Evolutionary conservation across 2,888 invertebrate genomes (phyloP), one percentile per base, ranked within the genome.

Genomic region (Sylvicola fuscatus): DNA sequence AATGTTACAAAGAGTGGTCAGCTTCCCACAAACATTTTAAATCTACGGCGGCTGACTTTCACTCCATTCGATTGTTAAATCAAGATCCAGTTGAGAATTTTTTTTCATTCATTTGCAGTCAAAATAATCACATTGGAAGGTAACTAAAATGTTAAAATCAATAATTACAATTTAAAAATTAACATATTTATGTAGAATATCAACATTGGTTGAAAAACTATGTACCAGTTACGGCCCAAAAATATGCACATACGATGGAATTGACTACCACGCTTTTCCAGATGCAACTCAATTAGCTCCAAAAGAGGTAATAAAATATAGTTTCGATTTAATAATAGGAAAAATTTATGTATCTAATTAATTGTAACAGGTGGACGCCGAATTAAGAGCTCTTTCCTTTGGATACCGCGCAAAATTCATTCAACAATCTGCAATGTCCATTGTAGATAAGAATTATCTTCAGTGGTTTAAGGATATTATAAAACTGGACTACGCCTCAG

Each of bases 101-200:
- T 10, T 82, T 98, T 52, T 80, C 89, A 8, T 97, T 97, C 53
- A 92, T 97, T 47, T 97, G 95, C 55, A 95, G 95, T 36, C 86
- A 93, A 39, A 97, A 97, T 54, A 98, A 98, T 58, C 80, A 97
- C 52, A 93, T 97, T 45, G 66, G 72, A 41, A 71, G 84, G 84
- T 83, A 26, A 35, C 32, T 15, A 33, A 36, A 28, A 27, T 15
- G 27, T 33, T 32, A n/a, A 35, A 15, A 34, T 14, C n/a, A 30
- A 30, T 30, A 8, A 8, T 14, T 2, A 14, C 14, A 21, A 29
- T 12, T 35, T 34, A 35, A 15, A 33, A 38, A 41, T 53, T n/a
- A n/a, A n/a, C n/a, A n/a, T n/a, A n/a, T n/a, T n/a, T n/a, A n/a
- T 60, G 33, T 45, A 83, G 93, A 46, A 95, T 95, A 49, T 79